phyloP scores from a whole-genome alignment of 2,113 vertebrate species.

The Elephas maximus region DNA sequence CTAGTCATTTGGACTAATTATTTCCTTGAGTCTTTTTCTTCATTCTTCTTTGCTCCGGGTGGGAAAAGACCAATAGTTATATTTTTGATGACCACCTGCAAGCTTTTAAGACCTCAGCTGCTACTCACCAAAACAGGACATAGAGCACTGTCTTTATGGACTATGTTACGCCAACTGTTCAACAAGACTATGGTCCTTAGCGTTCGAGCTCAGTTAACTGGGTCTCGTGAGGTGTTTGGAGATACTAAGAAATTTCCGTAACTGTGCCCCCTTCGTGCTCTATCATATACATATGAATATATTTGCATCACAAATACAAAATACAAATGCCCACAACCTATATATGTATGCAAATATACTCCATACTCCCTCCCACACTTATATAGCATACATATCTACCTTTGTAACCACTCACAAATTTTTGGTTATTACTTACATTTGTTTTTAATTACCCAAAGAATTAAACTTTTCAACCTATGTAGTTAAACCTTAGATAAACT shows the following conservation, averaged over 20 bases:
- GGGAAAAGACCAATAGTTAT: neutral
- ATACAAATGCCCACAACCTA: neutral
- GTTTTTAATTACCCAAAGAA: slow-evolving; percentile 51
- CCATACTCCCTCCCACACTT: neutral
- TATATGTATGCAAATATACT: neutral
- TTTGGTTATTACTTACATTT: neutral
- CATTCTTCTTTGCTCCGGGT: neutral
- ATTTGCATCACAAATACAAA: neutral
- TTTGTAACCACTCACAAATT: neutral
- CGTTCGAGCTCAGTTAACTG: neutral
- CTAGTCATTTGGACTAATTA: neutral
- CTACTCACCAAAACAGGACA: neutral
- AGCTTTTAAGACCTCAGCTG: neutral
- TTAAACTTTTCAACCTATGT: slow-evolving; percentile 19
- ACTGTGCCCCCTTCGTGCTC: neutral
- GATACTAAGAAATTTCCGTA: neutral
- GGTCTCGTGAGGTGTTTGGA: neutral
- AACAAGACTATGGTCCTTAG: neutral
- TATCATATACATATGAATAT: neutral
- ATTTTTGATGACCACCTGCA: neutral
- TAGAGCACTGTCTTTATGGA: neutral
- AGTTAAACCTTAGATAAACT: slow-evolving; percentile 50
- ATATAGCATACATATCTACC: neutral
- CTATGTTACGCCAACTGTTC: neutral
- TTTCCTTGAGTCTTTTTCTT: neutral